Base-by-base conservation (phyloP, 2,113 vertebrate genomes). In the Drymodes brunneopygia region DNA sequence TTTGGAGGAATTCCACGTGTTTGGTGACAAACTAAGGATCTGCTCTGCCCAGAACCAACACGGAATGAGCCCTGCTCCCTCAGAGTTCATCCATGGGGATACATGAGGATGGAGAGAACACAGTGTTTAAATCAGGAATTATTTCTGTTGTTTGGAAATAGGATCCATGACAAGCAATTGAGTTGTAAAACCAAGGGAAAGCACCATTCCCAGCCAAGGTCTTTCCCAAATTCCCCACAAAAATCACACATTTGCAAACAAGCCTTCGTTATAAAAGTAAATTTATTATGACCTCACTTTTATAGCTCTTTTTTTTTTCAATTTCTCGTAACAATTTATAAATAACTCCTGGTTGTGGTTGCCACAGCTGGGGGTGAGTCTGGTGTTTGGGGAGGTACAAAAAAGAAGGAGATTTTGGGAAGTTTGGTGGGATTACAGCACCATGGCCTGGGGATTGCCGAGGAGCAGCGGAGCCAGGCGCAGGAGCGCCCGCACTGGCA, bases 401-500 rank as follows among this genome's bases (percentile, higher is more conserved):
- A 88, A 61, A 90, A 66, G 12, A 44, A 64, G 90, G 18, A 81
- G 24, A 1, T 58, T 84, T 73, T 77, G 81, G 88, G 69, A 77
- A 42, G n/a, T 62, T 31, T 36, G 53, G 40, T 7, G 4, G 40
- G 29, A 19, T 95, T 97, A 98, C 58, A 97, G 97, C 64, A 98
- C 97, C 98, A 98, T 98, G 24, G 98, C 97, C 91, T 98, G 98
- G 3, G 98, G 97, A 20, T 95, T 98, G 25, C 97, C 88, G 27
- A 99, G 98, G n/a, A 99, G 97, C 86, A 99, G 88, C 2, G 99
- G 98, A 4, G 97, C 98, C 54, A 99, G 97, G 58, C 99, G 97
- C 11, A 99, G 98, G 47, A 99, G 90, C 1, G 99, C 99, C 45
- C 98, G 98, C 33, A 99, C 98, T 0, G 99, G 99, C 95, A 99